Base-by-base conservation (phyloP, 1,140 invertebrate genomes). In the Papilio helenus region DNA sequence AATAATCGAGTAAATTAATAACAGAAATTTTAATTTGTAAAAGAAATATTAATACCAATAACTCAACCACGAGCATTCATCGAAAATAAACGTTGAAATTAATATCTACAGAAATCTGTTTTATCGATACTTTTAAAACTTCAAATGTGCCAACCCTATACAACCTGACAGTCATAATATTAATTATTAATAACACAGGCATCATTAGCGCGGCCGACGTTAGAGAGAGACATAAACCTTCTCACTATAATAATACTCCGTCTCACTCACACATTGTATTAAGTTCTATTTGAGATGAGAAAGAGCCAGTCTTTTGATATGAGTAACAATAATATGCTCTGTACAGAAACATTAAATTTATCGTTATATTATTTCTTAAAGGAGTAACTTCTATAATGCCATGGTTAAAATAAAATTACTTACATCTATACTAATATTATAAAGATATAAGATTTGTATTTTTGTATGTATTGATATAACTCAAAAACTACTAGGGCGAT, bases 111-210 rank as follows among this genome's bases (percentile, higher is more conserved):
- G 34, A 39, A 39, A 8, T 39, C 7, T 7, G 0, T 72, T 29
- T 34, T 72, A 42, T 72, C 42, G 46, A 39, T 20, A 26, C 72
- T 29, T 74, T 12, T 8, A 55, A 1, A 55, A 55, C 8, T n/a
- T n/a, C 7, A 9, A 55, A 49, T 18, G 51, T 55, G n/a, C 20
- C 51, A 55, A 20, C 51, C 18, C 51, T 55, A 74, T 9, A 49
- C 42, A 49, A 42, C 44, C 44, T 34, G 72, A 23, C 72, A 81
- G 34, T 81, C 49, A 82, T 82, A 81, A 81, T 80, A 86, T 84
- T 84, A 86, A 84, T 86, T 84, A 84, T 84, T 83, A 86, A 87
- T 87, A 85, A 87, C 82, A 79, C 82, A 78, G 77, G 76, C 86
- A 72, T 87, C 86, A 87, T 87, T 87, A 87, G 86, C 79, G 80